phyloP scores from a whole-genome alignment of 1,140 invertebrate genomes.

The Plodia interpunctella region DNA sequence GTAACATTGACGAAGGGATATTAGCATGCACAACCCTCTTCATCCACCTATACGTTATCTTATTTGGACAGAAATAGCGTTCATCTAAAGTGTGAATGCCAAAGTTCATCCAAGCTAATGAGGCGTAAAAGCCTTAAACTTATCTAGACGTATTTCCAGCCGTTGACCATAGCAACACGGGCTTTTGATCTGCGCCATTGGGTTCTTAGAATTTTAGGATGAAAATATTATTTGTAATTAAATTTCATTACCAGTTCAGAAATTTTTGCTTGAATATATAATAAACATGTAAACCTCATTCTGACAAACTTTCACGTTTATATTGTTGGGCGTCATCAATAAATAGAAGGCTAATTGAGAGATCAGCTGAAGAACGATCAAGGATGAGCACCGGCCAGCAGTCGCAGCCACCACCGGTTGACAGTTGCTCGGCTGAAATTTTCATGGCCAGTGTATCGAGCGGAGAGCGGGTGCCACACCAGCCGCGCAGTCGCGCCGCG shows the following conservation, averaged over 20 bases:
- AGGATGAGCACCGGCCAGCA: constrained; percentile 26
- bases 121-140: not conserved
- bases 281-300: too few species aligned
- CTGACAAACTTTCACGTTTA: too few species aligned
- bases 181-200: too few species aligned
- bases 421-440: constrained; percentile 67
- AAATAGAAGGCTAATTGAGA: too few species aligned
- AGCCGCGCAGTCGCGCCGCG: constrained; percentile 51
- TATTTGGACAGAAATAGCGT: not conserved
- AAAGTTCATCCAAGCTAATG: not conserved
- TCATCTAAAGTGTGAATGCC: not conserved
- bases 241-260: too few species aligned
- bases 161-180: too few species aligned
- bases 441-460: constrained; percentile 72
- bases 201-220: too few species aligned
- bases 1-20: not conserved
- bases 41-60: not conserved
- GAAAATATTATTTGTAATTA: too few species aligned
- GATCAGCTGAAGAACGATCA: constrained; percentile 13
- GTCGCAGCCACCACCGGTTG: constrained; percentile 63
- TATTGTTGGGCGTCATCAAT: too few species aligned
- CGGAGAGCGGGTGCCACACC: constrained; percentile 27
- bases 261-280: too few species aligned
- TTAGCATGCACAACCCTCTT: not conserved
- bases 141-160: not conserved